Evolutionary conservation across 2,113 vertebrate genomes (phyloP), one percentile per base, ranked within the genome.

Genomic region (Azemiops feae): DNA sequence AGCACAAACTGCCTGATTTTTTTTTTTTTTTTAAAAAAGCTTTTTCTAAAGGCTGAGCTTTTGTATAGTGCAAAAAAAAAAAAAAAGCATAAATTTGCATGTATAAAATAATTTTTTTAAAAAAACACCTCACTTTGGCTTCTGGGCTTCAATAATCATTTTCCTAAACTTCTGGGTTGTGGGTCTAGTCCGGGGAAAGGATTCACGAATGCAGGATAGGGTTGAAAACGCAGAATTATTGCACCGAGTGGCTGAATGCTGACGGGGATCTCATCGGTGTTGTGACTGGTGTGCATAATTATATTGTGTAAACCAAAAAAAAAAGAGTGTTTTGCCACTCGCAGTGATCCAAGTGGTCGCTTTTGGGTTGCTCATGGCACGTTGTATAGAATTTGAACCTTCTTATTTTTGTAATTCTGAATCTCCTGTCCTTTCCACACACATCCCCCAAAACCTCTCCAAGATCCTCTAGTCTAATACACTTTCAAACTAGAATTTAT

Each of bases 211-310:
- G 94, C 87, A 25, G 58, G 18, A 74, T 25, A 16, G 58, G 10
- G 10, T 53, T 85, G 3, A 54, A 54, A 14, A 16, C 0, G 50
- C 0, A 91, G 87, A 95, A 93, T 92, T 5, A 91, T 87, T 94
- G 95, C 96, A 96, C n/a, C n/a, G n/a, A n/a, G n/a, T n/a, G n/a
- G n/a, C 96, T 96, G 30, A 89, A 88, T 91, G 94, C 95, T 43
- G 95, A 89, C 93, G 94, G 93, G 93, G 88, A 0, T 86, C 89
- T 92, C 88, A 1, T 94, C 34, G 0, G 85, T 55, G 1, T 95
- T 96, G 95, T 95, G 20, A 81, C 54, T 92, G 96, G 91, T 91
- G 27, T 94, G 94, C 96, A 92, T 97, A 94, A 97, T 97, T 96
- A 95, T 97, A 94, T 93, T 98, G 97, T 97, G n/a, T 8, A 64